Evolutionary conservation across 2,797 vertebrate species (phyloP).

Genomic region (Tachyglossus aculeatus): DNA sequence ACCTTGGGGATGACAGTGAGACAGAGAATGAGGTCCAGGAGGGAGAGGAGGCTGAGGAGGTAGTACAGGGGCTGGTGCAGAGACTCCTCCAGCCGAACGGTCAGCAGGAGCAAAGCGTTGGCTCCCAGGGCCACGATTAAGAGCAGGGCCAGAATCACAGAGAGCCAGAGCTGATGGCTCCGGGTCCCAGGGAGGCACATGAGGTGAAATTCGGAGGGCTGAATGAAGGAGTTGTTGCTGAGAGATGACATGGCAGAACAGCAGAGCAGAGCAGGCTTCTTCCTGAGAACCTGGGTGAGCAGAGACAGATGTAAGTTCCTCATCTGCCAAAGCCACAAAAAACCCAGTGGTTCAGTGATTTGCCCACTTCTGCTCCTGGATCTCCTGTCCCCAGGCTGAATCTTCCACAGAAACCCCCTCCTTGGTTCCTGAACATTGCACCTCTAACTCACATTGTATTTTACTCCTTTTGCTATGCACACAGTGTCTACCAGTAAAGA

Average conservation of each 20-base stretch:
- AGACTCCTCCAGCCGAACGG: slow-evolving; percentile 56
- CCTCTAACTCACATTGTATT: too few species aligned
- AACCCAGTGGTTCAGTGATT: too few species aligned
- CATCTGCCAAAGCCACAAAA: too few species aligned
- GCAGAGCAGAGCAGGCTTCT: background rate
- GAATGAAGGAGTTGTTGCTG: slow-evolving; percentile 14
- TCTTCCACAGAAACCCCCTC: too few species aligned
- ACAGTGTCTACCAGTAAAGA: too few species aligned
- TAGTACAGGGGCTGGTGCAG: slow-evolving; percentile 28
- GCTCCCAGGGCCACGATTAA: slow-evolving; percentile 26
- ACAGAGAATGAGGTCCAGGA: slow-evolving; percentile 66
- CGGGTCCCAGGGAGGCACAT: slow-evolving; percentile 75
- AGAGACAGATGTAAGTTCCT: background rate
- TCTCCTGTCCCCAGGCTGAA: too few species aligned
- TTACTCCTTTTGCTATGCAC: too few species aligned
- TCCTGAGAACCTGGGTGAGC: background rate
- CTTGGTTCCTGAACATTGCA: too few species aligned
- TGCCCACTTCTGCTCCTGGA: too few species aligned
- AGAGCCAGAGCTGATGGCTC: slow-evolving; percentile 39
- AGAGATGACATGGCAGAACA: background rate
- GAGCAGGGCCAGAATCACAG: slow-evolving; percentile 44
- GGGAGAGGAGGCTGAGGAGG: slow-evolving; percentile 51
- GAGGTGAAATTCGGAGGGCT: slow-evolving; percentile 70
- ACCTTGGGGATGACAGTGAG: slow-evolving; percentile 64
- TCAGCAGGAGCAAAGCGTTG: slow-evolving; percentile 58